Evolutionary conservation across 2,113 vertebrate genomes (phyloP).

Genomic region (Accipiter virgatus): DNA sequence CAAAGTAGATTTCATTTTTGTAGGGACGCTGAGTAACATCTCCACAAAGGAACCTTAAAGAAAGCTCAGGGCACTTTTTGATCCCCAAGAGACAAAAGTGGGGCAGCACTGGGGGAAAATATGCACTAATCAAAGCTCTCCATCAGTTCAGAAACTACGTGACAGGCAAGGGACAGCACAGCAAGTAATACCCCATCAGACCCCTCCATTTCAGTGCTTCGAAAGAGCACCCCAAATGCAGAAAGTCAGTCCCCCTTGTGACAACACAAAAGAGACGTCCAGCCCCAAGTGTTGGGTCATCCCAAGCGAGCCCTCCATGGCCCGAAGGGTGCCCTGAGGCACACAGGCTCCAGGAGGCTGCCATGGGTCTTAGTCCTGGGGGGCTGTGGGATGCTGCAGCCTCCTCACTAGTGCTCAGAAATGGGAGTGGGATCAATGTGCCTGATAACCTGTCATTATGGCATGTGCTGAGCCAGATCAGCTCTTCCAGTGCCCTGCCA

Average conservation of each 20-base stretch:
- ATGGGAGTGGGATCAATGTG: not conserved
- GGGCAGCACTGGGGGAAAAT: not conserved
- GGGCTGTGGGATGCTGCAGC: not conserved
- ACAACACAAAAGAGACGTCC: not conserved
- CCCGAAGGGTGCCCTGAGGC: too few species aligned
- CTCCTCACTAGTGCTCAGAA: not conserved
- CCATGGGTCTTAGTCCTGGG: accelerated
- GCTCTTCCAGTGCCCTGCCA: not conserved
- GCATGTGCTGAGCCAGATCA: not conserved
- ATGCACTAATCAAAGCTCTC: not conserved
- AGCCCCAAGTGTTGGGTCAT: not conserved
- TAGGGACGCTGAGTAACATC: not conserved
- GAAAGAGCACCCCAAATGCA: not conserved
- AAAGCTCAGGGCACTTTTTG: not conserved
- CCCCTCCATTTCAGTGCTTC: not conserved
- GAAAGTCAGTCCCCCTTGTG: not conserved
- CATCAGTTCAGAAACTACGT: not conserved
- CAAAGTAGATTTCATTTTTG: not conserved
- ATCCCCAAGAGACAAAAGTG: not conserved
- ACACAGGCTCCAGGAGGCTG: not conserved
- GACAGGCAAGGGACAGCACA: not conserved
- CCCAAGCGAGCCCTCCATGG: accelerated
- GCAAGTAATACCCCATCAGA: not conserved
- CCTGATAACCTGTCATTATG: not conserved
- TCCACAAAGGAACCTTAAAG: not conserved